Evolutionary conservation across 2,888 invertebrate species (phyloP), one percentile per base, ranked within the genome.

Genomic region (Cosmia trapezina): DNA sequence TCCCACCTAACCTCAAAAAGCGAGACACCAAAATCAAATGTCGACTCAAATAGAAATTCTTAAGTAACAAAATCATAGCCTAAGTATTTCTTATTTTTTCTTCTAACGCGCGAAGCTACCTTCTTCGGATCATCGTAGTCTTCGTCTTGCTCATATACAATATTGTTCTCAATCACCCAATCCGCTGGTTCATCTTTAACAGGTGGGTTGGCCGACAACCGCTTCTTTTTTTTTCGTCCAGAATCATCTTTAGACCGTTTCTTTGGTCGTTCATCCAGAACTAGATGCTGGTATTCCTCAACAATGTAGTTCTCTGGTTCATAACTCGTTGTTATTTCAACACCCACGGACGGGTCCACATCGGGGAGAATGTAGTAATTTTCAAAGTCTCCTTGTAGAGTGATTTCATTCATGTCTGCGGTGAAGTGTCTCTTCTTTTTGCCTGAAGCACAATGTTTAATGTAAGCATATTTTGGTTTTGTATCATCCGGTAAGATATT

Each of bases 41-140:
- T 66, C 83, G 83, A 83, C 98, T 98, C 95, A 98, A 97, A 56
- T 71, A 57, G 63, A 76, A 72, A 57, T 2, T n/a, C 51, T 88
- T 94, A 95, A 66, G 94, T 95, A 19, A 95, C 95, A 76, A 95
- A 95, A 76, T 96, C 95, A 70, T 95, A 95, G 0, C 95, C 95
- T 28, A 95, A 64, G 76, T 96, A 96, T 86, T 95, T 96, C 81
- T 96, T 96, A 94, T 96, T 96, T 95, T 95, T 95, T 87, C 96
- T 92, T 77, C 96, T 89, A 2, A 95, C 96, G 5, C 96, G 77
- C 0, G 93, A 86, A 0, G 93, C 92, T 0, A 92, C 93, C 45
- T 94, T 94, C 37, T 92, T 93, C 0, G 87, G 86, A 1, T 95
- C 95, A 8, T 95, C 94, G 4, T 91, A 94, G 0, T 94, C 95